phyloP scores from a whole-genome alignment of 1,140 invertebrate genomes.

The Apis cerana region DNA sequence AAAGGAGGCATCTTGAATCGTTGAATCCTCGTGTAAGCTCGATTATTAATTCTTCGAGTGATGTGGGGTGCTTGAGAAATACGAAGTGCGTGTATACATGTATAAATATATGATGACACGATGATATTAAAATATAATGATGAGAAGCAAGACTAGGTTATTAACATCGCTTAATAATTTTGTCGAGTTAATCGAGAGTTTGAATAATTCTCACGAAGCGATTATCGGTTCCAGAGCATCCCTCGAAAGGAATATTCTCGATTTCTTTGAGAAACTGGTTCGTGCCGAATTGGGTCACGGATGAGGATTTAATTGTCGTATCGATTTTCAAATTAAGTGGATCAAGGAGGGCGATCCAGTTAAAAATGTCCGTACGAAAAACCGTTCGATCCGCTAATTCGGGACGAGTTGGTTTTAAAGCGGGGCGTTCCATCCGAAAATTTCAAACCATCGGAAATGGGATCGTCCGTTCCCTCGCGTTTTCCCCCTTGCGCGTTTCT shows the following conservation, averaged over 20 bases:
- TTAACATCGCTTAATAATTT: no score
- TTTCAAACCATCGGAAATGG: background rate
- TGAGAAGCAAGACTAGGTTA: no score
- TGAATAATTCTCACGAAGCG: no score
- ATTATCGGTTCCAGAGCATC: no score
- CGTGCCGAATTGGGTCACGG: background rate
- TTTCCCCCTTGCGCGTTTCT: background rate
- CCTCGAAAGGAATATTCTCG: no score
- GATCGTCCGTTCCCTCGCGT: conserved; percentile 1
- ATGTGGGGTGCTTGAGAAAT: no score
- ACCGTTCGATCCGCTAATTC: background rate
- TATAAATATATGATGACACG: no score
- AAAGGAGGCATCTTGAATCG: background rate
- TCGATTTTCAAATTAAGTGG: conserved; percentile 1
- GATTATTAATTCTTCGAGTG: no score
- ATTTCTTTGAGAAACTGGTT: background rate
- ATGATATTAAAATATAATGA: no score
- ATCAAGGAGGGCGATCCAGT: background rate
- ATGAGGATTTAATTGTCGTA: conserved; percentile 7
- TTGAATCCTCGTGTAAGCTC: background rate
- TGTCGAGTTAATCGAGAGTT: no score
- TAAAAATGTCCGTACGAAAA: background rate
- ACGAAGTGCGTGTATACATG: no score
- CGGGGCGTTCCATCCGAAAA: background rate
- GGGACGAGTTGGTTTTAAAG: background rate